Evolutionary conservation across 2,888 invertebrate species (phyloP), one percentile per base, ranked within the genome.

Genomic region (Sphaerophoria rueppellii): DNA sequence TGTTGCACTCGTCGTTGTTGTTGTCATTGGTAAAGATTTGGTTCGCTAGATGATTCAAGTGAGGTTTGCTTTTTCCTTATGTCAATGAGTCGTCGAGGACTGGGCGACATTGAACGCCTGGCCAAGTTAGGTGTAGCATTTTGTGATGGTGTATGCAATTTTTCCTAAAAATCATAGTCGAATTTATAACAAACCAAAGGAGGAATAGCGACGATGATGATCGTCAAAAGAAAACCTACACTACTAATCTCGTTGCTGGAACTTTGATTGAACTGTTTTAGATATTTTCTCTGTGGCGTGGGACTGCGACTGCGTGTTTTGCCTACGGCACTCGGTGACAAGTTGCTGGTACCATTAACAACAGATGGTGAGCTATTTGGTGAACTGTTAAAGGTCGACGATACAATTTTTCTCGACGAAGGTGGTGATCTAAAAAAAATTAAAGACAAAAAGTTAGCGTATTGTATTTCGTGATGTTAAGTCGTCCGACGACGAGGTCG

Each of bases 251-350:
- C 83, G 57, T 52, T 50, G 52, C 46, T 50, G 12, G 54, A 48
- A n/a, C 46, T 79, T 14, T 81, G 70, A 87, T 89, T 92, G 2
- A 86, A 72, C 70, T 90, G 89, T 88, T 88, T 91, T 48, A 89
- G 90, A 89, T 89, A 93, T 89, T 92, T 94, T 87, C 90, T 93
- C 89, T 91, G 93, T 57, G 91, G 93, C 81, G 92, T 93, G 37
- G 92, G 93, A 90, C 92, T 93, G 81, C 93, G 92, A 82, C 93
- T 93, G 86, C 93, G 92, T 88, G 92, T 92, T 86, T 91, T 91
- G 6, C 88, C 88, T n/a, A 87, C 85, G 34, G 86, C 82, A 63
- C 87, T 88, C 16, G 89, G 90, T 61, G 90, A 89, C 12, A 90
- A 83, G 46, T 86, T 82, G 35, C 43, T 72, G 34, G 81, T 69